Evolutionary conservation across 2,888 invertebrate genomes (phyloP).

Genomic region (Dynastes maya): DNA sequence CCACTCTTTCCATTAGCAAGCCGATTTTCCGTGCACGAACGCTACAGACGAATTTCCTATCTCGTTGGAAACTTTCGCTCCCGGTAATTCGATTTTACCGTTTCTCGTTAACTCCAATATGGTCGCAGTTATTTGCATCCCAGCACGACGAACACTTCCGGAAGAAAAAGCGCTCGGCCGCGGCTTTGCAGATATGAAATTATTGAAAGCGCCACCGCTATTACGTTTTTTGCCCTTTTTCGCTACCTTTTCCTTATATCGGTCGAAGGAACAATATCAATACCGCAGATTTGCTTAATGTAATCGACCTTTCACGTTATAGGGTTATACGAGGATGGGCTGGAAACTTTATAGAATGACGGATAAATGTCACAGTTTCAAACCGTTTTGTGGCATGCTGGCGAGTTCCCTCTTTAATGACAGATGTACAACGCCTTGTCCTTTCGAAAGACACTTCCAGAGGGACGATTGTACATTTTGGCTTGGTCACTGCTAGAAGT

Average conservation of each 20-base stretch:
- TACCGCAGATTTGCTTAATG: neutral
- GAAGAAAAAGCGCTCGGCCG: neutral
- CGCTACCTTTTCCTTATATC: neutral
- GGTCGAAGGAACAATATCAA: neutral
- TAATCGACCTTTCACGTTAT: neutral
- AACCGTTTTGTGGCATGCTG: too few relatives aligned
- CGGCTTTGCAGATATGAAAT: neutral
- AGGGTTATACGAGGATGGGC: too few relatives aligned
- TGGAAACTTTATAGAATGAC: too few relatives aligned
- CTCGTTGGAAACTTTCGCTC: neutral
- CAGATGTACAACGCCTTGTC: too few relatives aligned
- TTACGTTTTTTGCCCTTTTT: constrained; percentile 8
- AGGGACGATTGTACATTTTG: too few relatives aligned
- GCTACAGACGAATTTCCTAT: neutral
- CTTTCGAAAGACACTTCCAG: too few relatives aligned
- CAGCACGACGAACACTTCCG: neutral
- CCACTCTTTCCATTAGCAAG: constrained; percentile 10
- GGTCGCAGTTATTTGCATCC: constrained; percentile 16
- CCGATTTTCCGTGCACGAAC: neutral
- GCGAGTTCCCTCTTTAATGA: too few relatives aligned
- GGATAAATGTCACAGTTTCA: too few relatives aligned
- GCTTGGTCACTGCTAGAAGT: too few relatives aligned
- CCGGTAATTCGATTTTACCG: constrained; percentile 9
- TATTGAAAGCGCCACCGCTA: neutral
- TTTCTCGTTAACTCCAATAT: constrained; percentile 1